Conservation (phyloP, 2,113 vertebrate genomes). For the Diglossa brunneiventris region DNA sequence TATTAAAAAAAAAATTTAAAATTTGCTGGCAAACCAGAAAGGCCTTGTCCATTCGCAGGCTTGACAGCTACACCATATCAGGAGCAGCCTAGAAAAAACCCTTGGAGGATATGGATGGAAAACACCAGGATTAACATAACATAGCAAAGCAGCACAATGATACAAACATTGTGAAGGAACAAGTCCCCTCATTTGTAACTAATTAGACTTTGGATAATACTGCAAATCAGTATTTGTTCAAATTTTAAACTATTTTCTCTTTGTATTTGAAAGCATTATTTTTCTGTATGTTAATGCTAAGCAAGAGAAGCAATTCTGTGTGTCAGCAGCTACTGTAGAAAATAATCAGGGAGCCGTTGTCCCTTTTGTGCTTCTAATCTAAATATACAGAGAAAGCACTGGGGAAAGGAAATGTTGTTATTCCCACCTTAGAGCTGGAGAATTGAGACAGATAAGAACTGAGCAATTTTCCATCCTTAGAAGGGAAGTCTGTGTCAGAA, state of each 20-base stretch:
- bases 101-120: background rate
- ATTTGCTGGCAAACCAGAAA: background rate
- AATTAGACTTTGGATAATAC: background rate
- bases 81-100: background rate
- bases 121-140: background rate
- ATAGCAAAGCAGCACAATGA: background rate
- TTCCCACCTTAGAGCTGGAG: background rate
- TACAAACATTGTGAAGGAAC: accelerated
- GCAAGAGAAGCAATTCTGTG: background rate
- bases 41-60: background rate
- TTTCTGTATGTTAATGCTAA: background rate
- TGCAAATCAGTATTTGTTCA: background rate
- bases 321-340: background rate
- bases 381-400: slow-evolving; percentile 17
- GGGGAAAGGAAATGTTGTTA: slow-evolving; percentile 25
- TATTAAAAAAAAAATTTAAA: background rate
- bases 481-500: slow-evolving; percentile 37
- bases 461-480: slow-evolving; percentile 33
- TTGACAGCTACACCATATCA: background rate
- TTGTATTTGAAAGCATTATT: background rate
- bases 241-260: background rate
- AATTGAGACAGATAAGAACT: slow-evolving; percentile 45
- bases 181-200: background rate
- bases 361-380: slow-evolving; percentile 18
- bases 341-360: background rate